Percentiles rank a stretch among this genome's conserved stretches.
These are phyloP conservation scores for Craseonycteris thonglongyai DNA, from an alignment of 2,113 vertebrate genomes.

Conservation along the genomic window DNA sequence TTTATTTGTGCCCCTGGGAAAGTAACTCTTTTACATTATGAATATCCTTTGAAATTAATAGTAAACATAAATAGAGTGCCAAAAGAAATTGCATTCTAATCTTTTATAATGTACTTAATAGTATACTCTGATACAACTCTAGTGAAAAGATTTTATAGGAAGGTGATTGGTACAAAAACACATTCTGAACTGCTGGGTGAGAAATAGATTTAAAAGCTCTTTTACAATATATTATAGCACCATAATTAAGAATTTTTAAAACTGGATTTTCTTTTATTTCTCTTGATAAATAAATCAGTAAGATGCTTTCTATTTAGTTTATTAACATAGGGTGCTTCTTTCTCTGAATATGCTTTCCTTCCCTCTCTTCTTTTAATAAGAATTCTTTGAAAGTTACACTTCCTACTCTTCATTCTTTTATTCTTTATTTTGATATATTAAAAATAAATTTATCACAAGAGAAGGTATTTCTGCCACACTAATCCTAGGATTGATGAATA, in stretches of 20 bases:
- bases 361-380: not conserved
- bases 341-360: not conserved
- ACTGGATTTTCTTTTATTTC: not conserved
- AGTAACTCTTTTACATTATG: conserved; percentile 43
- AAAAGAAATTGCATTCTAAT: conserved; percentile 45
- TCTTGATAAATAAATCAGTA: not conserved
- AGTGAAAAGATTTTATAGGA: conserved; percentile 15
- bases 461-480: not conserved
- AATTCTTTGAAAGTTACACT: not conserved
- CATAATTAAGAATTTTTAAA: not conserved
- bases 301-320: not conserved
- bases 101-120: conserved; percentile 46
- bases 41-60: conserved; percentile 48
- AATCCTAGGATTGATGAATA: not conserved
- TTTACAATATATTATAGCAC: not conserved
- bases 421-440: not conserved
- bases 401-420: not conserved
- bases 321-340: not conserved
- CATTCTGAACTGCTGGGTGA: conserved; percentile 13
- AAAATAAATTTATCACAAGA: not conserved
- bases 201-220: not conserved
- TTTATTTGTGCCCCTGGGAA: conserved; percentile 43
- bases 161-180: conserved; percentile 2
- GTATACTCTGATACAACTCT: not conserved
- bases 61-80: conserved; percentile 53